Percentiles rank a stretch among this genome's conserved stretches.
phyloP scores from a whole-genome alignment of 37 sponge, comb jelly and placozoan species.

The Geodia barretti region DNA sequence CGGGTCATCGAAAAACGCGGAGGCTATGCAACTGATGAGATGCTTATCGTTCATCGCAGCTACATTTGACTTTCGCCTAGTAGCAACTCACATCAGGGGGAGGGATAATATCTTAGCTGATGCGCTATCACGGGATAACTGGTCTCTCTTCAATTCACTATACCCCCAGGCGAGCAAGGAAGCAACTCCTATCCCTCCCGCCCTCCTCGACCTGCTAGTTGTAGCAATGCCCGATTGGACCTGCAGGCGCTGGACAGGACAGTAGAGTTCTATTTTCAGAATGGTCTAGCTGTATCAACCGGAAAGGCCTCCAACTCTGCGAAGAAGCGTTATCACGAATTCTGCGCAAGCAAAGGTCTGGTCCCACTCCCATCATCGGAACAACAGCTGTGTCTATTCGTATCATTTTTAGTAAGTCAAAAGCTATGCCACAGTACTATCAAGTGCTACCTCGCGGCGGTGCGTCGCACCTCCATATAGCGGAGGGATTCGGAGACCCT shows the following conservation, averaged over 20 bases:
- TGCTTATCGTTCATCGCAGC: constrained; percentile 22
- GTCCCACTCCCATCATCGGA: neutral
- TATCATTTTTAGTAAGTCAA: neutral
- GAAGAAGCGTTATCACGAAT: neutral
- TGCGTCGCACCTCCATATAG: neutral
- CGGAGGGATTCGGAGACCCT: neutral
- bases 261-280: neutral
- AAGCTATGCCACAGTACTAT: neutral
- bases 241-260: neutral
- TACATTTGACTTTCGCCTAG: neutral
- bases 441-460: neutral
- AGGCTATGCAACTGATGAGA: constrained; percentile 11
- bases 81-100: neutral
- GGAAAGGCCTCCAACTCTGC: neutral
- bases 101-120: neutral
- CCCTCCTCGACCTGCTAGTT: neutral
- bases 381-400: neutral
- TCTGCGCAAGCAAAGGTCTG: neutral
- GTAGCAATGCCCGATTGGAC: neutral
- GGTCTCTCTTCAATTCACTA: neutral
- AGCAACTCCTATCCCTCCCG: neutral
- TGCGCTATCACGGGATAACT: constrained; percentile 9
- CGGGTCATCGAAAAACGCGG: neutral
- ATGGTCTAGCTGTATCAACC: neutral
- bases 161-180: neutral